Percentiles rank a stretch among this genome's conserved stretches.
Conservation (phyloP, 2,888 invertebrate species). For the Drosophila maculinotata region DNA sequence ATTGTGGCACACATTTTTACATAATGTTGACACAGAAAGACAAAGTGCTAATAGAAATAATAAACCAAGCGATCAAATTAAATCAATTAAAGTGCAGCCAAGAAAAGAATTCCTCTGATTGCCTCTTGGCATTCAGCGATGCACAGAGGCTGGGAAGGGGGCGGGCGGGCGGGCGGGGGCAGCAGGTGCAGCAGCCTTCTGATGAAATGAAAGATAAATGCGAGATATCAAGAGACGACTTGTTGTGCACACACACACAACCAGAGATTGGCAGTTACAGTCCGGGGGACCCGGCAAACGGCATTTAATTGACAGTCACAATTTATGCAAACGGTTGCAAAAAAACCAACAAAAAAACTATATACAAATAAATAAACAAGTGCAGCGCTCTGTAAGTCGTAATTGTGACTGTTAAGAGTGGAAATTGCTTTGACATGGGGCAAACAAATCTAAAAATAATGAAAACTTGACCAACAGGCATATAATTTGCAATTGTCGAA, state of each 20-base stretch:
- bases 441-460: constrained; percentile 31
- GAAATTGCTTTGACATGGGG: constrained; percentile 47
- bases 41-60: constrained; percentile 75
- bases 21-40: constrained; percentile 73
- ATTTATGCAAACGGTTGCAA: constrained; percentile 76
- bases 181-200: constrained; percentile 32
- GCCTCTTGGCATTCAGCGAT: constrained; percentile 47
- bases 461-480: background rate
- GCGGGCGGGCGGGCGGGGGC: constrained; percentile 10
- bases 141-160: background rate
- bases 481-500: constrained; percentile 8
- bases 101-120: constrained; percentile 63
- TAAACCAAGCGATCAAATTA: constrained; percentile 74
- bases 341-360: constrained; percentile 23
- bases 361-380: constrained; percentile 46
- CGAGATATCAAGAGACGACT: constrained; percentile 45
- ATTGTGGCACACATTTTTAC: constrained; percentile 56
- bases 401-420: constrained; percentile 48
- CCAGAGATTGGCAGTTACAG: constrained; percentile 69
- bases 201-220: constrained; percentile 55
- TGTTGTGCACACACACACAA: constrained; percentile 20
- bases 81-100: constrained; percentile 71
- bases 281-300: constrained; percentile 48
- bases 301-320: constrained; percentile 75
- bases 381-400: constrained; percentile 41